Evolutionary conservation across 2,113 vertebrate genomes (phyloP).

Genomic region (Vombatus ursinus): DNA sequence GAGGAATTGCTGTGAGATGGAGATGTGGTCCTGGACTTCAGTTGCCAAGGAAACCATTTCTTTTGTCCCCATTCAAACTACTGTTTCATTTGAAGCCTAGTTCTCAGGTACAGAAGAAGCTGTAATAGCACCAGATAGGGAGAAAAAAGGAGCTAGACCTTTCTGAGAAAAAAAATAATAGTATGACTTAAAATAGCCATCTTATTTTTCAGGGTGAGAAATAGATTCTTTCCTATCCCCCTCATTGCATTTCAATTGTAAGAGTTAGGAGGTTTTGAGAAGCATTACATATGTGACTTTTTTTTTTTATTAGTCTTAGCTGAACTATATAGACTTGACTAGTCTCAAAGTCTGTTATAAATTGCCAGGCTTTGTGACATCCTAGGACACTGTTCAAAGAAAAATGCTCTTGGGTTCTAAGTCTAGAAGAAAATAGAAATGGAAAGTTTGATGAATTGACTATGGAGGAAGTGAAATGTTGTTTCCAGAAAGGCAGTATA

Average conservation of each 20-base stretch:
- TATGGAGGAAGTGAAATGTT: not conserved
- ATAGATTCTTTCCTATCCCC: not conserved
- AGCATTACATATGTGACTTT: not conserved
- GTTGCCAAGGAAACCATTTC: slow-evolving; percentile 82
- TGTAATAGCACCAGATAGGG: slow-evolving; percentile 55
- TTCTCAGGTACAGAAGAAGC: slow-evolving; percentile 67
- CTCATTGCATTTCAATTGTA: slow-evolving; percentile 29
- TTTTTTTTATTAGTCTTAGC: not conserved
- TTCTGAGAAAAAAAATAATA: slow-evolving; percentile 4
- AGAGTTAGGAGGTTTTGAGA: not conserved
- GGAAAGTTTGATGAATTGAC: not conserved
- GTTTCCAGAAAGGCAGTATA: not conserved
- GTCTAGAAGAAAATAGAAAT: not conserved
- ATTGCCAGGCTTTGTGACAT: not conserved
- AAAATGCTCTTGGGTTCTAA: not conserved
- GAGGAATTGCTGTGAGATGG: slow-evolving; percentile 72
- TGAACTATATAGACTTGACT: not conserved
- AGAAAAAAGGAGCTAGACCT: slow-evolving; percentile 57
- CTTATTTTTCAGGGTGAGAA: slow-evolving; percentile 26
- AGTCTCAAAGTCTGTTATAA: not conserved
- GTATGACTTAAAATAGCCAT: slow-evolving; percentile 3
- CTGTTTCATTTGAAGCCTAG: slow-evolving; percentile 66
- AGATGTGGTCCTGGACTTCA: slow-evolving; percentile 66
- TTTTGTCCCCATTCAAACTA: slow-evolving; percentile 77
- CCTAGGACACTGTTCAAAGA: not conserved